Evolutionary conservation across 2,888 invertebrate genomes (phyloP).

Genomic region (Drosophila trichaetosa): DNA sequence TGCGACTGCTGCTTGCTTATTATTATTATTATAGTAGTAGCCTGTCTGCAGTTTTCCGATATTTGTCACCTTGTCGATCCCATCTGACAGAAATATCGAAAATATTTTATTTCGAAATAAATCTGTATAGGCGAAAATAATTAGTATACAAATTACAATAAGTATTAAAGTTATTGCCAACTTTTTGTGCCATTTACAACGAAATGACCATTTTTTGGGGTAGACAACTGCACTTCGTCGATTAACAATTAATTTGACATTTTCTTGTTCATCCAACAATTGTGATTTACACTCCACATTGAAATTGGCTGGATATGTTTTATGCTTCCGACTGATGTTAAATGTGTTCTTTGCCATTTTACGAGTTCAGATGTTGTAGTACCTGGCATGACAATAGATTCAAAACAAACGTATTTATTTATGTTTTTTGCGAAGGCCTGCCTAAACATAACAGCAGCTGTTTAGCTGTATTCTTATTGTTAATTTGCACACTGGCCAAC

Average conservation of each 20-base stretch:
- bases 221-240: slow-evolving; percentile 56
- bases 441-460: background rate
- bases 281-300: slow-evolving; percentile 69
- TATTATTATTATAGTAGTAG: slow-evolving; percentile 16
- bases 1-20: slow-evolving; percentile 10
- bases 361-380: slow-evolving; percentile 19
- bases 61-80: slow-evolving; percentile 43
- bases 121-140: slow-evolving; percentile 82
- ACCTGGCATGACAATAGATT: slow-evolving; percentile 36
- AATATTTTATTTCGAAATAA: slow-evolving; percentile 72
- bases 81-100: slow-evolving; percentile 70
- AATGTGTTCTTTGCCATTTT: slow-evolving; percentile 68
- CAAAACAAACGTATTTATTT: slow-evolving; percentile 12
- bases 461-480: background rate
- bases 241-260: slow-evolving; percentile 68
- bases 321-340: slow-evolving; percentile 68
- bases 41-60: slow-evolving; percentile 43
- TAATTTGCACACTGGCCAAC: slow-evolving; percentile 6
- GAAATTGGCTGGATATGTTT: slow-evolving; percentile 68
- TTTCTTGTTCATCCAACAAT: slow-evolving; percentile 67
- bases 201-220: slow-evolving; percentile 54
- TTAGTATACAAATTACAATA: slow-evolving; percentile 79
- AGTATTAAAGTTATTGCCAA: slow-evolving; percentile 76
- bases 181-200: slow-evolving; percentile 81
- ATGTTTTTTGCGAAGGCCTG: background rate